These are phyloP conservation scores for Sandelia bainsii DNA, from an alignment of 2,797 vertebrate species.

Conservation along the genomic window DNA sequence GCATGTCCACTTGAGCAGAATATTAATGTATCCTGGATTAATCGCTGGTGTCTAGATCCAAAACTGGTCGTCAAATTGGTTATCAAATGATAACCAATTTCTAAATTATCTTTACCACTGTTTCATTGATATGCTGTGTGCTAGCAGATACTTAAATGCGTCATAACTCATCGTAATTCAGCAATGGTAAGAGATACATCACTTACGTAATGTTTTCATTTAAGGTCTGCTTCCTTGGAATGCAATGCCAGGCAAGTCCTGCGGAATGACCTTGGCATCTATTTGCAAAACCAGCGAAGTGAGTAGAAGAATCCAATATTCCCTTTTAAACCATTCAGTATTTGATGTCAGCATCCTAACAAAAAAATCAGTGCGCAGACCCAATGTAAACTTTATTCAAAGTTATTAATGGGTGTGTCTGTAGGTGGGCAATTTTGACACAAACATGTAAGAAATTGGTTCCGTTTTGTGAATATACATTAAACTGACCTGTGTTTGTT, in stretches of 20 bases:
- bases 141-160: slow-evolving; percentile 15
- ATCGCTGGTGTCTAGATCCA: slow-evolving; percentile 42
- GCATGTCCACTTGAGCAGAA: slow-evolving; percentile 59
- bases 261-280: slow-evolving; percentile 93
- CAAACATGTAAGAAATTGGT: neutral
- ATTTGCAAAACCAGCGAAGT: slow-evolving; percentile 98
- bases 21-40: slow-evolving; percentile 63
- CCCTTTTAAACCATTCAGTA: slow-evolving; percentile 6
- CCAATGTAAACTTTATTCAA: slow-evolving; percentile 11
- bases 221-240: slow-evolving; percentile 96
- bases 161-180: slow-evolving; percentile 57
- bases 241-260: slow-evolving; percentile 93
- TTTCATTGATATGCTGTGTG: slow-evolving; percentile 23
- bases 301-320: slow-evolving; percentile 70
- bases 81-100: slow-evolving; percentile 43
- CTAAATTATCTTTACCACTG: slow-evolving; percentile 17
- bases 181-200: slow-evolving; percentile 24
- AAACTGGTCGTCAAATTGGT: slow-evolving; percentile 42
- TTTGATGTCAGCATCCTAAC: slow-evolving; percentile 19
- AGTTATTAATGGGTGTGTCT: slow-evolving; percentile 1
- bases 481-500: slow-evolving; percentile 36
- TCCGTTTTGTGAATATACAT: neutral
- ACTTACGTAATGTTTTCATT: slow-evolving; percentile 62
- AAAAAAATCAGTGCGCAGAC: slow-evolving; percentile 17
- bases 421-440: slow-evolving; percentile 4